Base-by-base conservation (phyloP, 1,140 invertebrate species). In the Lepidotrigona ventralis region DNA sequence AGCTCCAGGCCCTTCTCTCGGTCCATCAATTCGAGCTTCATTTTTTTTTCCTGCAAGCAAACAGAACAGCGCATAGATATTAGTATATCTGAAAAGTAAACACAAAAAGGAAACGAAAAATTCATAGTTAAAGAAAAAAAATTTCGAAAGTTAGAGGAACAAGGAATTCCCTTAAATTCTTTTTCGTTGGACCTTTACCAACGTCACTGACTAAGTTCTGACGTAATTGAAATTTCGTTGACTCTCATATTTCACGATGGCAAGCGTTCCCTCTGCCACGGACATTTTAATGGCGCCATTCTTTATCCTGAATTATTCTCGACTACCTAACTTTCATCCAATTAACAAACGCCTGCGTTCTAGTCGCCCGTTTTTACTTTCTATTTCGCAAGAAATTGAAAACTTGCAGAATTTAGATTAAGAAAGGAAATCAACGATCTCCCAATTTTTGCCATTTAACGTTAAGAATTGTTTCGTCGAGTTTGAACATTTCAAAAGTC, bases 1-100 rank as follows among this genome's bases (percentile, higher is more conserved):
- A 97, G 93, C 85, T 96, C 95, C 86, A 97, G 94, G 79, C 96
- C 95, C 79, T 93, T 94, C 72, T 96, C 95, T 60, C 94, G 93
- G 86, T 96, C 95, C 87, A 93, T 92, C 90, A 95, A 90, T 60
- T 95, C 94, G 84, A 95, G 89, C 93, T 95, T 95, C 95, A 95
- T 95, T 89, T 95, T 89, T 9, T 5, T 51, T 93, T 95, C 86
- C 92, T 93, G 88, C 6, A 92, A 91, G 39, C 54, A 64, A 68
- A 79, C 8, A 1, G 33, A 33, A 12, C 8, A 66, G 12, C 39
- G 39, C 17, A 8, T n/a, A 54, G 17, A 23, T 72, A 29, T 26
- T 12, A 29, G 4, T 12, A 14, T 11, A 14, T 9, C 21, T 60
- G 23, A 12, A 26, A 14, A 51, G 23, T 1, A 1, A 46, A 23